Percentiles rank a stretch among this genome's conserved stretches.
phyloP scores from a whole-genome alignment of 1,140 invertebrate species.

The Aphaenogaster rudis region DNA sequence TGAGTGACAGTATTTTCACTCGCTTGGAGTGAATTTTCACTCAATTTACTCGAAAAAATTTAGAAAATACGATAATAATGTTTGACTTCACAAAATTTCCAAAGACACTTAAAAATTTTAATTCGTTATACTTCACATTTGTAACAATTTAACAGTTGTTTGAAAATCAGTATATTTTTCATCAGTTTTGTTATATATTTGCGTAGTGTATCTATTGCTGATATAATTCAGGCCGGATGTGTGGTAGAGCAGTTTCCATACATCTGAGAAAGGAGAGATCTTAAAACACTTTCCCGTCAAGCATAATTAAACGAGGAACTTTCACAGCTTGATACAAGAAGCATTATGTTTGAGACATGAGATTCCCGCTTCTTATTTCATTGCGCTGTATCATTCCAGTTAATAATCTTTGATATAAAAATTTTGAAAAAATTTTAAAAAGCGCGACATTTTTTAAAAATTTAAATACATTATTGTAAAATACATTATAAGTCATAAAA shows the following conservation, averaged over 20 bases:
- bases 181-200: neutral
- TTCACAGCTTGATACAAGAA: conserved; percentile 8
- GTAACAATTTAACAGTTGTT: neutral
- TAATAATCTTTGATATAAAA: neutral
- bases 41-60: no score
- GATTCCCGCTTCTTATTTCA: neutral
- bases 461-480: neutral
- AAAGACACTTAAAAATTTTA: neutral
- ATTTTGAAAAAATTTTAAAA: neutral
- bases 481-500: neutral
- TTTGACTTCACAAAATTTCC: neutral
- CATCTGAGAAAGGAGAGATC: neutral
- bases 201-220: neutral
- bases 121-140: neutral
- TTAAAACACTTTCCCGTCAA: conserved; percentile 1
- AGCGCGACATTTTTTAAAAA: neutral
- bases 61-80: neutral
- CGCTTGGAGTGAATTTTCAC: no score
- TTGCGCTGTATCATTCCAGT: neutral
- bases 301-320: conserved; percentile 17
- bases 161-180: neutral
- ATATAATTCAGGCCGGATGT: neutral
- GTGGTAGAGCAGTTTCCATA: neutral
- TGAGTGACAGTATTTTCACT: no score
- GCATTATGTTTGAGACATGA: neutral